Percentiles rank a stretch among this genome's conserved stretches.
phyloP scores from a whole-genome alignment of 2,888 invertebrate species.

The Falcaria lacertinaria region DNA sequence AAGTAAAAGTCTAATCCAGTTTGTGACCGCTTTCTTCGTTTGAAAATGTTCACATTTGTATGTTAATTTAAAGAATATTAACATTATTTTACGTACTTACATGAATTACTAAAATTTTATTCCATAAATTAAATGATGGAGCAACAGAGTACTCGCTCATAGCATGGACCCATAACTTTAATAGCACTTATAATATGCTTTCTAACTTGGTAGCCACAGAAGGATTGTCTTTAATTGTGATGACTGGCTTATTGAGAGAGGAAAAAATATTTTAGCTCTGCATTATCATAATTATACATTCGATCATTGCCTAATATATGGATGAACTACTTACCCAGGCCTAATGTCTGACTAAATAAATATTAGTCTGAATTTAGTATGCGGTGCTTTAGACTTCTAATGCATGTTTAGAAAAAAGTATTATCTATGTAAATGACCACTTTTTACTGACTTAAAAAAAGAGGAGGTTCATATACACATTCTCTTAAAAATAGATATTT shows the following conservation, averaged over 20 bases:
- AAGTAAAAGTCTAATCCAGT: too few species aligned
- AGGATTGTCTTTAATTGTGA: slow-evolving; percentile 66
- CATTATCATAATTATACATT: slow-evolving; percentile 70
- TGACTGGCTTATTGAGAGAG: slow-evolving; percentile 55
- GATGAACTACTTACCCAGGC: slow-evolving; percentile 29
- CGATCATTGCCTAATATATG: slow-evolving; percentile 39
- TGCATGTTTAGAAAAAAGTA: too few species aligned
- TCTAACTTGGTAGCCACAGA: slow-evolving; percentile 41
- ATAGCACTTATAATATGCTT: slow-evolving; percentile 25
- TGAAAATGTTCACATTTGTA: background rate
- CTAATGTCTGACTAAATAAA: slow-evolving; percentile 17
- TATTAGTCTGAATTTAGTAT: background rate
- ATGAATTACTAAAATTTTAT: background rate
- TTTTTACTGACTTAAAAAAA: too few species aligned
- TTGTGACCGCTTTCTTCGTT: background rate
- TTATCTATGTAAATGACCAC: too few species aligned
- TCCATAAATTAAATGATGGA: background rate
- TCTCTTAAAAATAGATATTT: too few species aligned
- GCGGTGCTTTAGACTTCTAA: slow-evolving; percentile 8
- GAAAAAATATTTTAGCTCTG: slow-evolving; percentile 57
- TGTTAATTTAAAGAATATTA: background rate
- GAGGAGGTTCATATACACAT: too few species aligned
- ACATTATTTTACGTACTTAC: background rate
- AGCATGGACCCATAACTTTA: slow-evolving; percentile 7
- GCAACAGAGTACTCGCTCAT: background rate